Evolutionary conservation across 2,888 invertebrate species (phyloP).

Genomic region (Salticus scenicus): DNA sequence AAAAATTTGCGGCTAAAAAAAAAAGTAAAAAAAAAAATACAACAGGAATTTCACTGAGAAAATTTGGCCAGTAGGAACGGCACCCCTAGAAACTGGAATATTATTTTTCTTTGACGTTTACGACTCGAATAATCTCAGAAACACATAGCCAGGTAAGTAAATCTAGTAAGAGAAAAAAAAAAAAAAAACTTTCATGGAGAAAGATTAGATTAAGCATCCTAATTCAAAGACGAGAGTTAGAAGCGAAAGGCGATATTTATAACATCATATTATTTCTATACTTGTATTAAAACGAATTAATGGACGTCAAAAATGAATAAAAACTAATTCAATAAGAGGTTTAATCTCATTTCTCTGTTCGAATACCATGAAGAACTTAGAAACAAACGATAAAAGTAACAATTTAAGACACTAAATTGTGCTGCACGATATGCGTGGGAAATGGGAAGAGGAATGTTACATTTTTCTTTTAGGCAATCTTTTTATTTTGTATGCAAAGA

Average conservation of each 20-base stretch:
- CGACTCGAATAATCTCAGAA: constrained; percentile 40
- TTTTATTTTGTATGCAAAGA: too few species aligned
- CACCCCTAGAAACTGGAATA: not conserved
- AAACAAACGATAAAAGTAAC: too few species aligned
- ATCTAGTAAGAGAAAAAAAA: not conserved
- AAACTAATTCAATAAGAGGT: not conserved
- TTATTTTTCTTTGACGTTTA: constrained; percentile 58
- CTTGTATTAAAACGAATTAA: constrained; percentile 30
- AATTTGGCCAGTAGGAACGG: constrained; percentile 43
- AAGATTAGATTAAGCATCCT: not conserved
- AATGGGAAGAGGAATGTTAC: too few species aligned
- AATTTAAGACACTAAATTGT: too few species aligned
- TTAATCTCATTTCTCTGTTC: not conserved
- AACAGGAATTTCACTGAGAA: constrained; percentile 14
- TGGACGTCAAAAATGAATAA: not conserved
- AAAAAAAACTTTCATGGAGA: not conserved
- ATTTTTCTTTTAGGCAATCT: too few species aligned
- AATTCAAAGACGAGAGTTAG: not conserved
- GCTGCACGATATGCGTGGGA: too few species aligned
- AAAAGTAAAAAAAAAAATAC: constrained; percentile 29
- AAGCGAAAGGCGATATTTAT: constrained; percentile 25
- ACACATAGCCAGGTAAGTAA: not conserved
- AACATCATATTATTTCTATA: constrained; percentile 32
- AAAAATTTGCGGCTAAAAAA: constrained; percentile 31
- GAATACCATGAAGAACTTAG: not conserved